phyloP scores from a whole-genome alignment of 2,888 invertebrate genomes.

The Dermolepida albohirtum region DNA sequence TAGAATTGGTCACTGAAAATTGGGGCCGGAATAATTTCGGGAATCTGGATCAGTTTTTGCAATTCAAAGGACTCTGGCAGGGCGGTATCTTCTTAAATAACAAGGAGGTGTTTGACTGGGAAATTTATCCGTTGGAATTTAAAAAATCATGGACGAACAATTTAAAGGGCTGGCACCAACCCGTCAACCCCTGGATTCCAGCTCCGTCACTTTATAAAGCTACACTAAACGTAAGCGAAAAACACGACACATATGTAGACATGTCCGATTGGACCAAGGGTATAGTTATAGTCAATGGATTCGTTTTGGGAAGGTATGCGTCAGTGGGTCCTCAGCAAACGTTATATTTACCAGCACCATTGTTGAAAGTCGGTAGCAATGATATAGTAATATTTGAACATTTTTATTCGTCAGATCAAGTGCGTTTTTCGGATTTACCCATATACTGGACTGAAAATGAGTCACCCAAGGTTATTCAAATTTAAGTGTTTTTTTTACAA shows the following conservation, averaged over 20 bases:
- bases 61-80: slow-evolving; percentile 63
- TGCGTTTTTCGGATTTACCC: slow-evolving; percentile 53
- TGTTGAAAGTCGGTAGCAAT: slow-evolving; percentile 69
- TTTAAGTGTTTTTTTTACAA: slow-evolving; percentile 63
- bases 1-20: slow-evolving; percentile 74
- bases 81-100: slow-evolving; percentile 65
- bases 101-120: slow-evolving; percentile 63
- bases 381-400: slow-evolving; percentile 63
- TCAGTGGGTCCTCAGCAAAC: slow-evolving; percentile 84
- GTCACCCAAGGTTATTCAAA: slow-evolving; percentile 65
- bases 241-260: slow-evolving; percentile 82
- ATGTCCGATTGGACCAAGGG: slow-evolving; percentile 88
- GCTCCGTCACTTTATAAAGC: slow-evolving; percentile 72
- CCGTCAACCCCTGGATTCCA: slow-evolving; percentile 51
- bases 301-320: slow-evolving; percentile 90
- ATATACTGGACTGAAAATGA: slow-evolving; percentile 57
- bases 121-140: slow-evolving; percentile 68
- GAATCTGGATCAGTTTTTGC: slow-evolving; percentile 64
- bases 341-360: slow-evolving; percentile 83
- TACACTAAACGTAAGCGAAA: slow-evolving; percentile 65
- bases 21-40: slow-evolving; percentile 81
- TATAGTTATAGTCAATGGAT: slow-evolving; percentile 84
- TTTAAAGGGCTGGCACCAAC: slow-evolving; percentile 57
- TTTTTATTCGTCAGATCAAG: slow-evolving; percentile 53
- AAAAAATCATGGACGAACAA: slow-evolving; percentile 63